Percentiles rank a stretch among this genome's conserved stretches.
Evolutionary conservation across 2,797 vertebrate species (phyloP).

Genomic region (Gymnopithys bicolor): DNA sequence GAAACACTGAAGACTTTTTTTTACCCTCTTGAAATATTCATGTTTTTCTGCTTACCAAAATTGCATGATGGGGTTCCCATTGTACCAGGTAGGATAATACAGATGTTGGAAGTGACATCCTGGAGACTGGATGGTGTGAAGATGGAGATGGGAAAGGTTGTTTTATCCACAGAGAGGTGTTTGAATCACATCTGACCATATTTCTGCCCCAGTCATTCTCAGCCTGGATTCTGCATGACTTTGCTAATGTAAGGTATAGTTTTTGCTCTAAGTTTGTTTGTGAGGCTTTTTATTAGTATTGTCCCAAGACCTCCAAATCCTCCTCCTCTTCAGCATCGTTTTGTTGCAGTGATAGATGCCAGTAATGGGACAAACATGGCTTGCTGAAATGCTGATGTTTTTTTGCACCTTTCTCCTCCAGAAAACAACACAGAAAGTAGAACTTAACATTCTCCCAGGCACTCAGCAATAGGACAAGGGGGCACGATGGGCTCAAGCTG

Average conservation of each 20-base stretch:
- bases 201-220: neutral
- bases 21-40: neutral
- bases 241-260: fast-evolving
- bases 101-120: neutral
- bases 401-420: neutral
- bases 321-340: neutral
- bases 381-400: neutral
- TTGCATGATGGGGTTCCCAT: fast-evolving
- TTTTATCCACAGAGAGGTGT: neutral
- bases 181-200: neutral
- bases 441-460: too few species aligned
- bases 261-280: neutral
- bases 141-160: neutral
- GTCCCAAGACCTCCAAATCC: fast-evolving
- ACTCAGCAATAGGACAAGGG: too few species aligned
- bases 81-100: neutral
- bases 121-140: neutral
- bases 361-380: neutral
- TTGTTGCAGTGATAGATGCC: neutral
- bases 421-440: fast-evolving
- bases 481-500: too few species aligned
- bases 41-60: neutral
- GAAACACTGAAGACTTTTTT: neutral
- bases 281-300: neutral
- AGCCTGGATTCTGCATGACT: neutral